Evolutionary conservation across 64 coral and sea anemone genomes (phyloP), one percentile per base, ranked within the genome.

Genomic region (Montipora foliosa): DNA sequence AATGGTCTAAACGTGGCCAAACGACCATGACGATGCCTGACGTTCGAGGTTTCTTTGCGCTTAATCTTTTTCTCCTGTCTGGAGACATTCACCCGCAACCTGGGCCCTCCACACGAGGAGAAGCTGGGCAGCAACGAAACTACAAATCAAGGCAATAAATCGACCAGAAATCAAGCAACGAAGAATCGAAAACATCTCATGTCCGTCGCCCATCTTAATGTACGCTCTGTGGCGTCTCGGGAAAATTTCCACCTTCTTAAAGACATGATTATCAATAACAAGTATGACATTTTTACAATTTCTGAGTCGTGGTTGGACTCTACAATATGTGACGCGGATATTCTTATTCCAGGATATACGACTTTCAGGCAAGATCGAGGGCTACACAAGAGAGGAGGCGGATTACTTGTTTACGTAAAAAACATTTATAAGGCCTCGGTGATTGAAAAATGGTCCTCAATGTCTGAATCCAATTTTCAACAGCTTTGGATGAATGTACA

Each of bases 401-500:
- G 76, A 8, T 51, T 90, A 14, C 20, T 90, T 64, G 89, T 91
- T 44, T 91, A 81, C 77, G 67, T 71, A 46, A 80, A 91, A 91
- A 50, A 48, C 61, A 68, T 8, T 10, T 81, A 67, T 78, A 91
- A 91, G 81, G 89, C 48, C n/a, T 80, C 60, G 9, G 68, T 24
- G 55, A 46, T 91, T 7, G 52, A 80, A 8, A 37, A 66, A 16
- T 67, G 44, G 8, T 91, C 89, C 15, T 47, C 89, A 37, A 59
- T 69, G 46, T 81, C 89, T 12, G 78, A 66, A 69, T 69, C 9
- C 66, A 70, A 91, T 47, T 91, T 80, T 62, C 89, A 91, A 45
- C 60, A 81, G 48, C 53, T 92, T 29, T 92, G 91, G 91, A 22
- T 92, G 5, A 86, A 86, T 67, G 59, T 92, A n/a, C 90, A 76